phyloP scores from a whole-genome alignment of 2,113 vertebrate species.

The Apteryx owenii region DNA sequence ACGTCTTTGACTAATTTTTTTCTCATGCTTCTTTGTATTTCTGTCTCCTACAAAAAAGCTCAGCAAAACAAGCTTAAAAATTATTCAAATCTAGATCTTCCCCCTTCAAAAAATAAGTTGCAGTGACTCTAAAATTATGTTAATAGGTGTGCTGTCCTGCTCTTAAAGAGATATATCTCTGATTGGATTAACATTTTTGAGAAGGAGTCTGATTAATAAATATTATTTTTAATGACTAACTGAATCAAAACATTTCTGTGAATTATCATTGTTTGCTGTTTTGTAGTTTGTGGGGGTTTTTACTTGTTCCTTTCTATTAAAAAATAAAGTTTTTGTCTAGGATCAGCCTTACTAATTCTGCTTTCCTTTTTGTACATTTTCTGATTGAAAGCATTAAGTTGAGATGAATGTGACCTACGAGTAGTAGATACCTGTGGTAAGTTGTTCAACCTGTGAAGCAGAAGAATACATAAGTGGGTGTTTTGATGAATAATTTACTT shows the following conservation, averaged over 20 bases:
- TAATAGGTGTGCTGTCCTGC: neutral
- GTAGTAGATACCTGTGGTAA: neutral
- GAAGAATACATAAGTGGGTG: neutral
- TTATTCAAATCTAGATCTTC: neutral
- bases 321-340: neutral
- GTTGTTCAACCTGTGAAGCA: neutral
- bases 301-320: neutral
- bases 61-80: neutral
- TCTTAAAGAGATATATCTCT: neutral
- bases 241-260: neutral
- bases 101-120: neutral
- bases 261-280: neutral
- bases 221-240: neutral
- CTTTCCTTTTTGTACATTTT: neutral
- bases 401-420: neutral
- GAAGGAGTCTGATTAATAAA: neutral
- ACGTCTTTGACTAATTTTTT: neutral
- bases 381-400: neutral
- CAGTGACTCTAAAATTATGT: neutral
- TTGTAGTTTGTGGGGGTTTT: neutral
- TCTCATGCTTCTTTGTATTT: neutral
- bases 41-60: neutral
- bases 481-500: neutral
- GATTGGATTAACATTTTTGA: neutral
- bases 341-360: neutral